These are phyloP conservation scores for Coremacera marginata DNA, from an alignment of 2,888 invertebrate genomes.

Conservation along the genomic window DNA sequence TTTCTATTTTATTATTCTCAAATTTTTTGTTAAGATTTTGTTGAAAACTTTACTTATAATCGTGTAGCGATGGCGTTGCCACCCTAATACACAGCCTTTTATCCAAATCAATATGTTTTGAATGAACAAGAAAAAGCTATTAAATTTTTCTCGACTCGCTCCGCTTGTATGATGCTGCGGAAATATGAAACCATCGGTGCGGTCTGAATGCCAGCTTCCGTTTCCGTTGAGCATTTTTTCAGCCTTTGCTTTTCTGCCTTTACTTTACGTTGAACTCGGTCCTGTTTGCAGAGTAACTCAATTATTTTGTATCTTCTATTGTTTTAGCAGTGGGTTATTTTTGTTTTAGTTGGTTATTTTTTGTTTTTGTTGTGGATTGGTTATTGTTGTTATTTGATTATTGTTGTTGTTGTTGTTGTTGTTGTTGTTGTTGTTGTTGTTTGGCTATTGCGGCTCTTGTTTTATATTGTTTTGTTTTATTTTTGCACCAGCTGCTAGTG, in stretches of 20 bases:
- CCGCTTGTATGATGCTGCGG: no score
- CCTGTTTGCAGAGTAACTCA: background rate
- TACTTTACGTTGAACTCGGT: background rate
- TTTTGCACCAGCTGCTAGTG: background rate
- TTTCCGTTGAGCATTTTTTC: no score
- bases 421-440: background rate
- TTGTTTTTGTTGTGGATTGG: background rate
- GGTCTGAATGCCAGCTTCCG: no score
- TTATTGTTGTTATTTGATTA: background rate
- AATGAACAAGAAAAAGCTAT: no score
- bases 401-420: background rate
- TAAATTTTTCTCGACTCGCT: no score
- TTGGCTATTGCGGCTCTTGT: background rate
- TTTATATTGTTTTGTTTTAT: background rate
- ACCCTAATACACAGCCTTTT: no score
- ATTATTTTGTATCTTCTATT: background rate
- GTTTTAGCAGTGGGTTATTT: slow-evolving; percentile 1
- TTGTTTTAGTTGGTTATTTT: background rate
- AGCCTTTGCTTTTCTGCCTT: background rate
- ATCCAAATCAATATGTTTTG: no score
- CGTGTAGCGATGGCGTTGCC: no score
- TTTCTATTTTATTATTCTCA: no score
- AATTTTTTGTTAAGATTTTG: no score
- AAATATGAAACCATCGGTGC: no score
- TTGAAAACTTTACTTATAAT: no score